These are phyloP conservation scores for Rhinogobius similis DNA, from an alignment of 2,113 vertebrate species.

Conservation along the genomic window DNA sequence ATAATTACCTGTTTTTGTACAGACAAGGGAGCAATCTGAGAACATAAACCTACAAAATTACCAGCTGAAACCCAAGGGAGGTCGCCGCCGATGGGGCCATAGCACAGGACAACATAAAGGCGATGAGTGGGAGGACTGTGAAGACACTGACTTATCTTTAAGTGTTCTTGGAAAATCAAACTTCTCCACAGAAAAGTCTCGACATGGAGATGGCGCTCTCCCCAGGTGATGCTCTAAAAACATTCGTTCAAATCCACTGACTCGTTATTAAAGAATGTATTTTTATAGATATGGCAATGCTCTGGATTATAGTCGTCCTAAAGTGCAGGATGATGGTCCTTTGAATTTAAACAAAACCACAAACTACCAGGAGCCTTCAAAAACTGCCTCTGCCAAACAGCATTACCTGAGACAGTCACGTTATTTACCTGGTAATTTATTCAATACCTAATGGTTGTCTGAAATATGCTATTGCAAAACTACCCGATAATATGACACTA, in stretches of 20 bases:
- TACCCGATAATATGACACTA: not conserved
- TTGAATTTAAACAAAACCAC: slow-evolving; percentile 78
- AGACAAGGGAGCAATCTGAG: slow-evolving; percentile 74
- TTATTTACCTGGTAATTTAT: slow-evolving; percentile 88
- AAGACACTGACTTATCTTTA: slow-evolving; percentile 77
- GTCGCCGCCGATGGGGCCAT: slow-evolving; percentile 85
- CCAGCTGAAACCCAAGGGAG: slow-evolving; percentile 81
- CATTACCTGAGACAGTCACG: slow-evolving; percentile 91
- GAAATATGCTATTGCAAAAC: not conserved
- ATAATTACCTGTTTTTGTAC: slow-evolving; percentile 61
- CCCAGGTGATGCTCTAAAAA: slow-evolving; percentile 74
- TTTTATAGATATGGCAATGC: slow-evolving; percentile 84
- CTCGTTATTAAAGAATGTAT: not conserved
- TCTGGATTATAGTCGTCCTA: slow-evolving; percentile 85
- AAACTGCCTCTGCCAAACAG: slow-evolving; percentile 84
- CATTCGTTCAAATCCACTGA: not conserved
- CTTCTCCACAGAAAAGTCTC: slow-evolving; percentile 78
- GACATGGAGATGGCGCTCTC: slow-evolving; percentile 77
- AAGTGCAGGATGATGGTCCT: slow-evolving; percentile 75
- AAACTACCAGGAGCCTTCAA: slow-evolving; percentile 78
- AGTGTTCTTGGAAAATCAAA: slow-evolving; percentile 70
- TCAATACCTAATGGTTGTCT: not conserved
- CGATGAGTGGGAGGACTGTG: slow-evolving; percentile 88
- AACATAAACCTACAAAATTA: slow-evolving; percentile 72
- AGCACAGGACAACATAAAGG: slow-evolving; percentile 78